Evolutionary conservation across 2,113 vertebrate genomes (phyloP).

Genomic region (Romanogobio albipinnatus): DNA sequence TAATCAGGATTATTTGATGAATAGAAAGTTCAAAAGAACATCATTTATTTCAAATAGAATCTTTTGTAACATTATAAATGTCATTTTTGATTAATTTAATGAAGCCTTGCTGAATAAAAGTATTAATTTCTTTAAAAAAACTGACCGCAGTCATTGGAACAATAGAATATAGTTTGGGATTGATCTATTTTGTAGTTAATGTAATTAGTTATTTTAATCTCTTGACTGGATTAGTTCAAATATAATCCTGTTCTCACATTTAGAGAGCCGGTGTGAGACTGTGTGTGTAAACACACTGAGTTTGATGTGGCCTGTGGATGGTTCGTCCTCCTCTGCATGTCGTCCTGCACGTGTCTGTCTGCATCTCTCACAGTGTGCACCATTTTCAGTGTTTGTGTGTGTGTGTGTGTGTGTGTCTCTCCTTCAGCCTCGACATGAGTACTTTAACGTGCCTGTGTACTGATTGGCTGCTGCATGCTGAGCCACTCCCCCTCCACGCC

Average conservation of each 20-base stretch:
- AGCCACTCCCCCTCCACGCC: slow-evolving; percentile 58
- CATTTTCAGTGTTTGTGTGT: slow-evolving; percentile 17
- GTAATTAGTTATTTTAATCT: neutral
- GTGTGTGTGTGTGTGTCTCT: slow-evolving; percentile 87
- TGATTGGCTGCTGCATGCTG: slow-evolving; percentile 83
- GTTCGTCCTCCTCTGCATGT: slow-evolving; percentile 20
- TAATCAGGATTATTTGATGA: neutral
- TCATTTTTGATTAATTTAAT: neutral
- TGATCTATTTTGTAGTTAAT: no score
- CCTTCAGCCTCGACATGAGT: slow-evolving; percentile 95
- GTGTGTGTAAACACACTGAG: neutral
- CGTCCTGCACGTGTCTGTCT: slow-evolving; percentile 53
- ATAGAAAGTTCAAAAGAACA: neutral
- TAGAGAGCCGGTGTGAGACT: neutral
- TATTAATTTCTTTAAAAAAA: neutral
- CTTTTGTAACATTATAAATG: neutral
- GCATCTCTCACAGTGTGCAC: slow-evolving; percentile 16
- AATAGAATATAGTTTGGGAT: neutral
- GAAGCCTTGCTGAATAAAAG: no score
- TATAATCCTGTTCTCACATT: neutral
- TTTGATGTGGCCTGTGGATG: neutral
- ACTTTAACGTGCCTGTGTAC: slow-evolving; percentile 99
- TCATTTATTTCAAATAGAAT: neutral
- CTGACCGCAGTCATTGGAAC: no score
- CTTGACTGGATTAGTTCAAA: neutral